Percentiles rank a stretch among this genome's conserved stretches.
phyloP scores from a whole-genome alignment of 2,888 invertebrate species.

The Chrysopilus asiliformis region DNA sequence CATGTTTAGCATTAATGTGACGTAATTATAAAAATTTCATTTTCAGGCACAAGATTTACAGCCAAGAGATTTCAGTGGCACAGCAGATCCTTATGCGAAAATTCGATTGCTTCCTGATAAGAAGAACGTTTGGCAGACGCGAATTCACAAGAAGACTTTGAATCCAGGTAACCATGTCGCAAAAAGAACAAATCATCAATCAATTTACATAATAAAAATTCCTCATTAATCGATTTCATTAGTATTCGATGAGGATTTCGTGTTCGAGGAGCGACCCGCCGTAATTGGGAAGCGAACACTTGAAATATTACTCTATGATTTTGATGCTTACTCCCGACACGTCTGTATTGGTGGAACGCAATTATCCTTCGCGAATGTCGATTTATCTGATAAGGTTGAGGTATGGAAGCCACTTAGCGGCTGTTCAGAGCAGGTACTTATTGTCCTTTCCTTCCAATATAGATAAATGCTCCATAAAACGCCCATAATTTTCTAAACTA shows the following conservation, averaged over 20 bases:
- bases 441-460: no score
- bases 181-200: no score
- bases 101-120: slow-evolving; percentile 47
- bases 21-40: slow-evolving; percentile 1
- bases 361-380: slow-evolving; percentile 41
- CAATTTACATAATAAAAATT: neutral
- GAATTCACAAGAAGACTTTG: slow-evolving; percentile 48
- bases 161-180: slow-evolving; percentile 44
- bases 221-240: slow-evolving; percentile 3
- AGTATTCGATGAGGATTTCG: slow-evolving; percentile 56
- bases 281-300: slow-evolving; percentile 41
- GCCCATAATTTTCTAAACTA: no score
- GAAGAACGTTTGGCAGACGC: slow-evolving; percentile 47
- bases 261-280: slow-evolving; percentile 46
- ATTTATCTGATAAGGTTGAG: slow-evolving; percentile 42
- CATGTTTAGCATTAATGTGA: neutral
- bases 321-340: slow-evolving; percentile 50
- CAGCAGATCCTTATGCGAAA: slow-evolving; percentile 53
- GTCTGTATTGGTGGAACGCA: slow-evolving; percentile 49
- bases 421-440: slow-evolving; percentile 37
- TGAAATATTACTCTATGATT: slow-evolving; percentile 50
- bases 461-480: no score
- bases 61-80: slow-evolving; percentile 44
- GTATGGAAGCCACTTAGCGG: slow-evolving; percentile 44
- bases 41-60: slow-evolving; percentile 42